Percentiles rank a stretch among this genome's conserved stretches.
phyloP scores from a whole-genome alignment of 2,113 vertebrate genomes.

The Candoia aspera region DNA sequence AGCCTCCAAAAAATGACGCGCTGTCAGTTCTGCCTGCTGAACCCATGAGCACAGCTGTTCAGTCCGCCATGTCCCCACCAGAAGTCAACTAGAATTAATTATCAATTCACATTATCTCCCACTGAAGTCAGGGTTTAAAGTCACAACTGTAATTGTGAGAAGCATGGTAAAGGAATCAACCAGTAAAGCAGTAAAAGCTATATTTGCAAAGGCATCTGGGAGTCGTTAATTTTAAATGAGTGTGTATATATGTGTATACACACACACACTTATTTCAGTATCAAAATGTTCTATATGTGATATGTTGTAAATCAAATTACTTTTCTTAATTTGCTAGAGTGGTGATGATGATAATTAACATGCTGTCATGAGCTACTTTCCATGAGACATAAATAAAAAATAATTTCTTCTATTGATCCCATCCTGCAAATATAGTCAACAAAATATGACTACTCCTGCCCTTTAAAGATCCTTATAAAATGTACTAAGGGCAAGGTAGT shows the following conservation, averaged over 20 bases:
- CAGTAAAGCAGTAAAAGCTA: neutral
- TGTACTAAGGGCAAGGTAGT: constrained; percentile 29
- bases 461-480: constrained; percentile 10
- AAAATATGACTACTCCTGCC: neutral
- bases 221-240: neutral
- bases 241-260: neutral
- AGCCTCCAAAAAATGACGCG: too few relatives aligned
- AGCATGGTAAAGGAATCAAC: neutral
- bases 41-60: too few relatives aligned
- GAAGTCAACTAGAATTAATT: neutral
- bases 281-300: neutral
- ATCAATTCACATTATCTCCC: neutral
- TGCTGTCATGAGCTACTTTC: neutral
- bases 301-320: neutral
- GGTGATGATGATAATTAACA: neutral
- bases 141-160: neutral
- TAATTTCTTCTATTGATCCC: neutral
- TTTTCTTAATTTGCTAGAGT: neutral
- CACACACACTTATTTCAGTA: neutral
- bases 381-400: neutral
- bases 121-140: neutral
- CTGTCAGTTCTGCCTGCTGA: too few relatives aligned
- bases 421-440: neutral
- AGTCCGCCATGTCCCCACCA: too few relatives aligned
- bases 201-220: neutral